Evolutionary conservation across 2,113 vertebrate species (phyloP).

Genomic region (Platysternon megacephalum): DNA sequence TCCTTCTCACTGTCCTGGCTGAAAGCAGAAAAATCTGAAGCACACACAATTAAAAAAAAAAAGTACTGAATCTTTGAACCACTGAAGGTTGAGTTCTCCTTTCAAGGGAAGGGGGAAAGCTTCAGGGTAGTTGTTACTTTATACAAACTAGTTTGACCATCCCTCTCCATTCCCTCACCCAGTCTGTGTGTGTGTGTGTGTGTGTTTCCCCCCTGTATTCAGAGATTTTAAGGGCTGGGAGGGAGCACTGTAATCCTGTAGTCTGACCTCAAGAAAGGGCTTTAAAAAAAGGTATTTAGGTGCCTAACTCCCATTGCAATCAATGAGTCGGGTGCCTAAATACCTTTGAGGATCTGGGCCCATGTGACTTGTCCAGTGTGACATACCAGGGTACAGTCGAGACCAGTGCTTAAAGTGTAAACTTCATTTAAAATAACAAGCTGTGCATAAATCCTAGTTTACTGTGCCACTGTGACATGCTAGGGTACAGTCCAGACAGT

Average conservation of each 20-base stretch:
- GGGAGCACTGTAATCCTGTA: not conserved
- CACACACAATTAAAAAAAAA: not conserved
- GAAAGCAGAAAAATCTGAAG: constrained; percentile 25
- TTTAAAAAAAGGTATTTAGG: not conserved
- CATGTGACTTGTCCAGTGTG: not conserved
- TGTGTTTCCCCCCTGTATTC: not conserved
- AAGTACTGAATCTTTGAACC: not conserved
- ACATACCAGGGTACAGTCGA: not conserved
- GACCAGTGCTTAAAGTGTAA: not conserved
- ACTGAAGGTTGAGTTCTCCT: not conserved
- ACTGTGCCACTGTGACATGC: not conserved
- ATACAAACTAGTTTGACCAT: not conserved
- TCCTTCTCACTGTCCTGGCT: not conserved
- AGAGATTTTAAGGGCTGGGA: not conserved
- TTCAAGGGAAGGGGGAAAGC: not conserved
- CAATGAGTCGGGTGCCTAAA: no score
- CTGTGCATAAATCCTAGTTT: no score
- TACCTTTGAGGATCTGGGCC: not conserved
- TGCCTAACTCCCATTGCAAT: not conserved
- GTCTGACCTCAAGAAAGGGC: not conserved
- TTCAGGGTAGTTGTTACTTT: not conserved
- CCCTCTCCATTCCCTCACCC: not conserved
- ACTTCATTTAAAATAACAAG: no score
- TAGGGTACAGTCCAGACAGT: not conserved
- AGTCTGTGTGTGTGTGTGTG: not conserved